Percentiles rank a stretch among this genome's conserved stretches.
Evolutionary conservation across 2,797 vertebrate species (phyloP).

Genomic region (Clarias fuscus): DNA sequence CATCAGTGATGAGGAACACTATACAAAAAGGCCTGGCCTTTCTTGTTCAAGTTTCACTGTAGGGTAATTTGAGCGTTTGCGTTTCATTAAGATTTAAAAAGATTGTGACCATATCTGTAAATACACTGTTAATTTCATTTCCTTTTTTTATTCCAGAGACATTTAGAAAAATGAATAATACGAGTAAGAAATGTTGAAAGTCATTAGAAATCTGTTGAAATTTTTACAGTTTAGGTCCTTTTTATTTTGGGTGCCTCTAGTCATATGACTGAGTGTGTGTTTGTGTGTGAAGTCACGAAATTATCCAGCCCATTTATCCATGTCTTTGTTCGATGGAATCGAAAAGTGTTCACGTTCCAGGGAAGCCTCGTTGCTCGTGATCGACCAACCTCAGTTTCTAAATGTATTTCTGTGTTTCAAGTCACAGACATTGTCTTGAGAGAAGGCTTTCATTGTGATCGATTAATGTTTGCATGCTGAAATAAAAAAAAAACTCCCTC

Average conservation of each 20-base stretch:
- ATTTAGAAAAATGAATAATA: background rate
- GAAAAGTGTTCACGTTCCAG: background rate
- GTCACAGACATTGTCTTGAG: background rate
- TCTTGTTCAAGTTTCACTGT: background rate
- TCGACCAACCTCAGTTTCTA: background rate
- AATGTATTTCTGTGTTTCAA: background rate
- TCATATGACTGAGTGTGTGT: background rate
- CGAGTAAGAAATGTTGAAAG: background rate
- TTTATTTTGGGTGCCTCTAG: slow-evolving; percentile 49
- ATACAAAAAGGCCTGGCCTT: background rate
- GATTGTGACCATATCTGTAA: slow-evolving; percentile 60
- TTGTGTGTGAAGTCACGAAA: slow-evolving; percentile 21
- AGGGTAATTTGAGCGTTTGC: slow-evolving; percentile 39
- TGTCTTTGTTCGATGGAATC: background rate
- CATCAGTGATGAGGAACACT: background rate
- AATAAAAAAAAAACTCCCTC: background rate
- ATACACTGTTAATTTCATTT: slow-evolving; percentile 9
- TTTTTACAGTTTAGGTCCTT: slow-evolving; percentile 64
- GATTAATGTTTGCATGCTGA: background rate
- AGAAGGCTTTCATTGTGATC: background rate
- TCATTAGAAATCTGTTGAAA: slow-evolving; percentile 16
- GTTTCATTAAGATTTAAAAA: slow-evolving; percentile 55
- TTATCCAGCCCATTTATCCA: background rate
- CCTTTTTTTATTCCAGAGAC: slow-evolving; percentile 13
- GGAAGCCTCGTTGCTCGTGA: background rate